Conservation (phyloP, 2,888 invertebrate genomes). For the Cephus pygmeus region DNA sequence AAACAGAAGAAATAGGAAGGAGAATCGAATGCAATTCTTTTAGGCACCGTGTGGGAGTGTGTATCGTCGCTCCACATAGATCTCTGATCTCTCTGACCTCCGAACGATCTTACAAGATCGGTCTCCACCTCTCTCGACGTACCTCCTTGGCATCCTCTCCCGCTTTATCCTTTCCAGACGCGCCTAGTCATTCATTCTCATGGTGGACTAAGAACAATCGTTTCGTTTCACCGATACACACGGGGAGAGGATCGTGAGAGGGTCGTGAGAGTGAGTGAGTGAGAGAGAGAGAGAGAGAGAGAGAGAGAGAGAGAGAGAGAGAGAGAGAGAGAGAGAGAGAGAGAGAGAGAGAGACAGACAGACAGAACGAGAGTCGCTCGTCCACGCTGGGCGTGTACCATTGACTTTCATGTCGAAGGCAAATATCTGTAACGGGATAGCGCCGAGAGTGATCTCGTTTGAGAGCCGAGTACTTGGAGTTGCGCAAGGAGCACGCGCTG, state of each 20-base stretch:
- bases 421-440: constrained; percentile 38
- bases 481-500: not conserved
- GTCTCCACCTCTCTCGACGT: constrained; percentile 21
- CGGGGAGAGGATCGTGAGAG: no score
- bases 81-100: constrained; percentile 23
- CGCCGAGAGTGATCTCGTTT: constrained; percentile 24
- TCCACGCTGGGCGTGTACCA: constrained; percentile 33
- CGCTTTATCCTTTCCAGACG: constrained; percentile 7
- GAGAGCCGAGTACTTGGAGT: constrained; percentile 6
- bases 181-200: constrained; percentile 35
- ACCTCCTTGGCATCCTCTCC: constrained; percentile 21
- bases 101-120: constrained; percentile 29
- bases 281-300: no score
- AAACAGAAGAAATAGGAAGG: not conserved
- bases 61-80: constrained; percentile 23
- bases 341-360: not conserved
- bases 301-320: no score
- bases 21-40: not conserved
- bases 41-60: constrained; percentile 22
- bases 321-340: no score
- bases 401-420: constrained; percentile 8
- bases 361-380: not conserved
- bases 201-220: constrained; percentile 40
- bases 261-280: no score
- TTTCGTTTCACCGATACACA: constrained; percentile 35